Conservation (phyloP, 2,888 invertebrate species). For the Dascillus cervinus region DNA sequence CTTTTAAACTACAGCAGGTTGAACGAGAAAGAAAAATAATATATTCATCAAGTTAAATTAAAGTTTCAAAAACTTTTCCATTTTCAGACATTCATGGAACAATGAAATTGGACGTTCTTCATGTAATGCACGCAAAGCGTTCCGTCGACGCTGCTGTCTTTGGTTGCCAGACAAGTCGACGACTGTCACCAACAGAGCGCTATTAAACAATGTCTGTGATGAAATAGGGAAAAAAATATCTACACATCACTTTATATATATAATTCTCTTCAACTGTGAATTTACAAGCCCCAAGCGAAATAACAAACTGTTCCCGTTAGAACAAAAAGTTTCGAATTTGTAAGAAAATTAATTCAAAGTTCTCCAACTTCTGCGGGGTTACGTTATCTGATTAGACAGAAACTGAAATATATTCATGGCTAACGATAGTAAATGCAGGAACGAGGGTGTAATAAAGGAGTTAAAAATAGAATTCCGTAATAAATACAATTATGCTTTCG, state of each 20-base stretch:
- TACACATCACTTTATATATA: constrained; percentile 12
- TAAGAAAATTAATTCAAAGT: constrained; percentile 16
- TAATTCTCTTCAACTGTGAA: constrained; percentile 13
- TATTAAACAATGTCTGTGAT: constrained; percentile 21
- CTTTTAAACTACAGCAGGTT: too few relatives aligned
- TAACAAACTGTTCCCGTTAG: constrained; percentile 15
- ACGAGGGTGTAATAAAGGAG: too few relatives aligned
- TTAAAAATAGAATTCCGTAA: too few relatives aligned
- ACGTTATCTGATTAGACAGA: constrained; percentile 15
- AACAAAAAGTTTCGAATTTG: constrained; percentile 15
- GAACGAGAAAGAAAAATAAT: constrained; percentile 13
- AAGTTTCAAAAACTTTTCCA: constrained; percentile 16
- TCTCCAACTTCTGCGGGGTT: constrained; percentile 15
- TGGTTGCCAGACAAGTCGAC: constrained; percentile 12
- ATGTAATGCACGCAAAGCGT: constrained; percentile 10
- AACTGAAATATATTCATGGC: constrained; percentile 2
- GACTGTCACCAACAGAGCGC: constrained; percentile 21
- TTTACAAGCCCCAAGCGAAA: constrained; percentile 15
- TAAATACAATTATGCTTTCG: too few relatives aligned
- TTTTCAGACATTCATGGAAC: constrained; percentile 14
- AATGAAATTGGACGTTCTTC: constrained; percentile 7
- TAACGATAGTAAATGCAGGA: too few relatives aligned
- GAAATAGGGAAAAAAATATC: constrained; percentile 13
- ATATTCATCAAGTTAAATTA: constrained; percentile 15
- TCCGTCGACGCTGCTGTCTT: constrained; percentile 10